Evolutionary conservation across 2,113 vertebrate species (phyloP), one percentile per base, ranked within the genome.

Genomic region (Oreochromis niloticus): DNA sequence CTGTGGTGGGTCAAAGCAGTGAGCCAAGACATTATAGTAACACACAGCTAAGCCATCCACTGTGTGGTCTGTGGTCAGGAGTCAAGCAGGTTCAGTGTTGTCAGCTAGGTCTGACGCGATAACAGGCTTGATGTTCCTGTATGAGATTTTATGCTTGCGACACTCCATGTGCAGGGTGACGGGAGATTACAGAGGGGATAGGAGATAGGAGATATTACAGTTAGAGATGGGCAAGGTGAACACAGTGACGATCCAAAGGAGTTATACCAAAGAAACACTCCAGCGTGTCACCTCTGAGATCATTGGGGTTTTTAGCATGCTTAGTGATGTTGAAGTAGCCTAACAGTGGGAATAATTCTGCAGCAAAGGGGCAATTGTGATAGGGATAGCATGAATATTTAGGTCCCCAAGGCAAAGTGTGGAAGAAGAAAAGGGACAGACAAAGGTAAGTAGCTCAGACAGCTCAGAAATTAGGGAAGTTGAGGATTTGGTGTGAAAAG

Each of bases 81-180:
- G 32, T 36, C 61, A 5, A 66, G 32, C 32, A 39, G 17, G 32
- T 39, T 39, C 32, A n/a, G 17, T 66, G 61, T 39, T 39, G 17
- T 66, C 0, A 66, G 59, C 3, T 63, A 36, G 61, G 19, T 22
- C 34, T 66, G 34, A 66, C 7, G 2, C 1, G 0, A 12, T 66
- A 39, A 66, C 34, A 66, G 19, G 11, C 1, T 39, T 39, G 34
- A 1, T 66, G 61, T 66, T 63, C 9, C 16, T 63, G 59, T 11
- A 0, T 63, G 17, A 19, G 0, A 63, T 34, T 34, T 63, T 2
- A 63, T 34, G 16, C 16, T 63, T 4, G 16, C 0, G 0, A 63
- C 3, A 63, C 16, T 63, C 30, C 59, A 63, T 34, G 30, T 34
- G 59, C 30, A 11, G 30, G 59, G 5, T 0, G 3, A 6, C 1